These are phyloP conservation scores for Clostera curtula DNA, from an alignment of 2,888 invertebrate species.

Conservation along the genomic window DNA sequence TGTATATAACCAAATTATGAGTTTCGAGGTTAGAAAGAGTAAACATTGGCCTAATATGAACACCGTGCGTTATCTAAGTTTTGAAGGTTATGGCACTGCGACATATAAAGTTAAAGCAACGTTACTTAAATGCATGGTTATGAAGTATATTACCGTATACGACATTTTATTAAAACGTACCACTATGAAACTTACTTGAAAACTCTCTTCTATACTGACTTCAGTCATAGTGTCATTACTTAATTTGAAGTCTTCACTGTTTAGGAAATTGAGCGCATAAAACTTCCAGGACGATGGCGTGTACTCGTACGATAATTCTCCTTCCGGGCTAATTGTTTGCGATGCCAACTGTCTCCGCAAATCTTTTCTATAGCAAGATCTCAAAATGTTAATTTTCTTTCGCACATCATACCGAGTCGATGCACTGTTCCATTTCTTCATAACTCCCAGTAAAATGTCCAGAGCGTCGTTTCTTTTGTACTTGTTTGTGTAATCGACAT, in stretches of 20 bases:
- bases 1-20: too few relatives aligned
- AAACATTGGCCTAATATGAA: too few relatives aligned
- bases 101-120: too few relatives aligned
- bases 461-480: conserved; percentile 22
- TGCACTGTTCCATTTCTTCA: conserved; percentile 20
- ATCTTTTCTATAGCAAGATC: conserved; percentile 32
- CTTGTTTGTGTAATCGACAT: conserved; percentile 30
- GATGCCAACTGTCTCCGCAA: conserved; percentile 24
- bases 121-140: too few relatives aligned
- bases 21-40: too few relatives aligned
- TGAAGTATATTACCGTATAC: too few relatives aligned
- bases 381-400: conserved; percentile 32
- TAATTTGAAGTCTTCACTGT: conserved; percentile 6
- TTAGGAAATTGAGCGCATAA: conserved; percentile 26
- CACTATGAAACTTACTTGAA: too few relatives aligned
- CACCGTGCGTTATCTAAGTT: too few relatives aligned
- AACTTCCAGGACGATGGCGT: conserved; percentile 31
- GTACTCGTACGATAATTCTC: conserved; percentile 24
- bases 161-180: too few relatives aligned
- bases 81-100: too few relatives aligned
- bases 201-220: too few relatives aligned
- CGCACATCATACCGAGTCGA: conserved; percentile 26
- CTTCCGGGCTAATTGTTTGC: conserved; percentile 20
- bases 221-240: too few relatives aligned
- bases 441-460: conserved; percentile 22